Percentiles rank a stretch among this genome's conserved stretches.
These are phyloP conservation scores for Plebejus melissa DNA, from an alignment of 2,888 invertebrate genomes.

Conservation along the genomic window DNA sequence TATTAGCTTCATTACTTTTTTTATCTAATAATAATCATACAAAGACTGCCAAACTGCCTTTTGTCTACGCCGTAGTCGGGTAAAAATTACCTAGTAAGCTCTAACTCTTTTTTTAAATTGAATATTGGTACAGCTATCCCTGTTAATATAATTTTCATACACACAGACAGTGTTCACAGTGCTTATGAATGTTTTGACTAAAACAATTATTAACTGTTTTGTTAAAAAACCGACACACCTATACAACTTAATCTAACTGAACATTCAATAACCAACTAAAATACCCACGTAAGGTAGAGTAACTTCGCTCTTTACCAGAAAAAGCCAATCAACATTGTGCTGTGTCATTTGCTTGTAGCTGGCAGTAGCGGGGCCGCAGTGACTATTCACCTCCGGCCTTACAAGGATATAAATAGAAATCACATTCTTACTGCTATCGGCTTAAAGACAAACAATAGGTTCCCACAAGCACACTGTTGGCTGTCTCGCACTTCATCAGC, in stretches of 20 bases:
- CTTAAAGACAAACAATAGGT: constrained; percentile 15
- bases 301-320: not conserved
- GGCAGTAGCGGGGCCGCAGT: not conserved
- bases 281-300: not conserved
- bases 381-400: not conserved
- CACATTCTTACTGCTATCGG: constrained; percentile 20
- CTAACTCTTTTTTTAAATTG: too few relatives aligned
- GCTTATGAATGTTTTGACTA: too few relatives aligned
- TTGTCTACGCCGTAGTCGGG: too few relatives aligned
- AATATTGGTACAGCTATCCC: too few relatives aligned
- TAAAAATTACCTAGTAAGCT: too few relatives aligned
- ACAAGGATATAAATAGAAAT: constrained; percentile 24
- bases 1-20: too few relatives aligned
- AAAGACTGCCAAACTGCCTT: too few relatives aligned
- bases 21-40: too few relatives aligned
- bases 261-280: not conserved
- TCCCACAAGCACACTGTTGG: constrained; percentile 4
- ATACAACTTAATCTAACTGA: not conserved
- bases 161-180: too few relatives aligned
- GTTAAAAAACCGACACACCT: too few relatives aligned
- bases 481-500: constrained; percentile 9
- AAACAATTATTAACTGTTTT: too few relatives aligned
- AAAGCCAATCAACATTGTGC: not conserved
- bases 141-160: too few relatives aligned
- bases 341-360: not conserved